Evolutionary conservation across 1,140 invertebrate genomes (phyloP), one percentile per base, ranked within the genome.

Genomic region (Homarus americanus): DNA sequence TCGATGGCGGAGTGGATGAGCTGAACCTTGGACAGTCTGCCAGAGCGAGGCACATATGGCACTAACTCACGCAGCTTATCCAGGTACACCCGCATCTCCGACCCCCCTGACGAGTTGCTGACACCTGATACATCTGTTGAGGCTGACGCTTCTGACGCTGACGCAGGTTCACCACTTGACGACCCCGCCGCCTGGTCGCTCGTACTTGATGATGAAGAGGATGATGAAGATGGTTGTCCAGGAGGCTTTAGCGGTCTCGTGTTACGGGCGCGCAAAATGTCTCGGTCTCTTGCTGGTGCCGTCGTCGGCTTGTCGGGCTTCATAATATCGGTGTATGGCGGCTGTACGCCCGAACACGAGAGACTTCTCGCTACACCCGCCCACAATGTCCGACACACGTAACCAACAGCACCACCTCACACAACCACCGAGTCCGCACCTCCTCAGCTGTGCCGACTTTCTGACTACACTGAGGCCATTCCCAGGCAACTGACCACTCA

Each of bases 1-100:
- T 92, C 91, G 32, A 92, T 92, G 75, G 91, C 91, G 32, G 84
- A 92, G 73, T 92, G 91, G n/a, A 92, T 92, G 66, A 92, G 82
- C 53, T 83, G 73, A 32, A 92, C 91, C 17, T 72, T 53, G 41
- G 86, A 89, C 15, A 92, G 24, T 36, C 78, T 49, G 38, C 85
- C 80, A 10, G 40, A 24, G 38, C 86, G 85, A 3, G 85, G 85
- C 58, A 79, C 86, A 66, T 84, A 85, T 4, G 91, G 91, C 66
- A 92, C 91, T 40, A 92, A 36, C 58, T 92, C 86, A 3, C 85
- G 78, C 7, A 92, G 86, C 73, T 92, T 92, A 15, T 92, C 86
- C 73, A 92, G 72, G 75, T 92, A 92, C 78, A 88, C 34, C 28
- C 75, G 49, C 91, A 92, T 92, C 75, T 92, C 91, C 15, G 82